A percentile compares a stretch with the other conserved stretches of the same genome.
Conservation (phyloP, 2,113 vertebrate genomes). For the Paramormyrops kingsleyae region DNA sequence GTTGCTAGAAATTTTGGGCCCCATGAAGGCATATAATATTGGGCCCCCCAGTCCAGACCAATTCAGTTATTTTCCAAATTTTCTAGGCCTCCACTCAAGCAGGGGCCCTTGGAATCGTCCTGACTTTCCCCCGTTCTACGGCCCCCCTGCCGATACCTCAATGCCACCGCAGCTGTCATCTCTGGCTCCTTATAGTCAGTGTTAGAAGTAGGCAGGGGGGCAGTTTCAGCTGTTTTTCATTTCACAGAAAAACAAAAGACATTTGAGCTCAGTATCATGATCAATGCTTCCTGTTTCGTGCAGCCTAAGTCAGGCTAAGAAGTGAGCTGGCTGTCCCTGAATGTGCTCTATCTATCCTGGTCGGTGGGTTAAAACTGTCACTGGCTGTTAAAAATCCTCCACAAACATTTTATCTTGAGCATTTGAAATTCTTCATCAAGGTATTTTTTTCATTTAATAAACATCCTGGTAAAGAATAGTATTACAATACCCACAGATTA, state of each 20-base stretch:
- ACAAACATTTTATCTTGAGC: not conserved
- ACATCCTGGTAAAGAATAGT: not conserved
- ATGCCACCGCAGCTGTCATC: not conserved
- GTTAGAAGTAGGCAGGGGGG: not conserved
- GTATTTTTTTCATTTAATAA: not conserved
- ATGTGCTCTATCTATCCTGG: not conserved
- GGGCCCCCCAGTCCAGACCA: too few species aligned
- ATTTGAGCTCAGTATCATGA: not conserved
- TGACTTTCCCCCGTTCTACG: too few species aligned
- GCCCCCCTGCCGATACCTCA: not conserved
- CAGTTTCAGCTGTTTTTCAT: not conserved
- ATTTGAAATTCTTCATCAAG: not conserved
- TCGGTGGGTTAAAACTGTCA: not conserved
- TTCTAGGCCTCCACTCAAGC: too few species aligned
- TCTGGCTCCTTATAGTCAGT: not conserved
- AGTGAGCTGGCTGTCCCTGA: not conserved
- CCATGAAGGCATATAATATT: too few species aligned
- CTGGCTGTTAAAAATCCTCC: not conserved
- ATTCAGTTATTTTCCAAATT: too few species aligned
- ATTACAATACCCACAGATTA: not conserved
- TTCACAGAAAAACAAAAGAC: not conserved
- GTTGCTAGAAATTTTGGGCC: too few species aligned
- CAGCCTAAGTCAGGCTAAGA: not conserved
- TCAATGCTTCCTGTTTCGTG: not conserved
- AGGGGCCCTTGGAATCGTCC: too few species aligned